Evolutionary conservation across 2,888 invertebrate species (phyloP), one percentile per base, ranked within the genome.

Genomic region (Dasysyrphus albostriatus): DNA sequence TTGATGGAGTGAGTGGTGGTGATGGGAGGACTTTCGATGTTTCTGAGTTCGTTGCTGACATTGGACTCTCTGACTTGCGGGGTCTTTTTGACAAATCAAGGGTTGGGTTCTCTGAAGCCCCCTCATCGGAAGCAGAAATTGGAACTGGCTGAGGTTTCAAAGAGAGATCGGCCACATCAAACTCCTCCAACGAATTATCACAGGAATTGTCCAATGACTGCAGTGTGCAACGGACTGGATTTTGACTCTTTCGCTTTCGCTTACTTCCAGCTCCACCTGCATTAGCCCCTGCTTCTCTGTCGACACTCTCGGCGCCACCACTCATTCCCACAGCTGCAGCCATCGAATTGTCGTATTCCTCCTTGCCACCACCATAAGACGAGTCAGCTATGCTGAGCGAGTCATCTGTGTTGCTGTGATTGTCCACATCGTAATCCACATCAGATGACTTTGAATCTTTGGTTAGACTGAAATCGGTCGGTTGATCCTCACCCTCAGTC

Each of bases 191-290:
- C 44, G 92, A 92, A 79, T 92, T 92, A 87, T 92, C 92, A 84
- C 91, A 91, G 78, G 91, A 91, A 59, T 91, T 91, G 84, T 91
- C 91, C 74, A 91, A 90, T 44, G 92, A 91, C 70, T 93, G 92
- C 37, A 93, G 89, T n/a, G 96, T 95, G 90, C 97, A 95, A 88
- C 96, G 94, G 1, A 96, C 97, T 0, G 98, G 98, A 91, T 98
- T 98, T 89, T 97, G 95, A 89, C 96, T 97, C 93, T 98, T 98
- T 37, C 98, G 94, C 92, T 98, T 98, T 75, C 97, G 94, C 90
- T 96, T 96, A 90, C 94, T 95, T n/a, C 95, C 91, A 82, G 91
- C 89, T 29, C 89, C 90, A 39, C 84, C 83, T 7, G 88, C 77
- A n/a, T 72, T 75, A 16, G 77, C 69, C 32, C 87, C 85, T 9